Base-by-base conservation (phyloP, 2,113 vertebrate species). In the Peucedramus taeniatus region DNA sequence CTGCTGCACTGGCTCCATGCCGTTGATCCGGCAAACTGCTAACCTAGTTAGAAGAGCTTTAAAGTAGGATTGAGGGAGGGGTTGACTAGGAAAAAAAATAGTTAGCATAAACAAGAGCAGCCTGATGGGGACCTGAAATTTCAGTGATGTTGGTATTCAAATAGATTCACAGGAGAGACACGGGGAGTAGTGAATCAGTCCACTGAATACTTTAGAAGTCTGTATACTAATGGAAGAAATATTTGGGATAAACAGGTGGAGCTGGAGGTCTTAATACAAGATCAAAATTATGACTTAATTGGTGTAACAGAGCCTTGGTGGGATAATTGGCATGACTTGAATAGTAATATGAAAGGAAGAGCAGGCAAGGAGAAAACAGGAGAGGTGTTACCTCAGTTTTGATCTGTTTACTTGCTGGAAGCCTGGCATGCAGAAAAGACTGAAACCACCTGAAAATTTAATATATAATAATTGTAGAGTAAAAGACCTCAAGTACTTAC, bases 211-310 rank as follows among this genome's bases (percentile, higher is more conserved):
- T 80, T 94, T 17, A 90, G 88, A 77, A 74, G 83, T 90, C 90
- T 90, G 88, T 94, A 30, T 90, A 83, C 33, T 80, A 72, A 66
- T 17, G n/a, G 50, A 93, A 92, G 50, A 83, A 93, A 80, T 90
- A 83, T 86, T 94, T 86, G 63, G 94, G 42, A 90, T 95, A 94
- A 94, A 77, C 71, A 94, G 88, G 90, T 4, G 15, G 90, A 94
- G 90, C 63, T 93, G 64, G 23, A 92, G 93, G 85, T 83, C 80
- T 93, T 90, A 86, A 85, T 88, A 90, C 45, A 85, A 81, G 83
- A 93, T 92, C 63, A 92, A 94, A 95, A 97, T 94, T 93, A 90
- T 74, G 8, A 86, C 83, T 95, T 96, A 93, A 96, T 92, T 93
- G 94, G 59, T 12, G 1, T 97, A 94, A 80, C 79, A 70, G 84